phyloP scores from a whole-genome alignment of 2,797 vertebrate species.

The Scyliorhinus canicula region DNA sequence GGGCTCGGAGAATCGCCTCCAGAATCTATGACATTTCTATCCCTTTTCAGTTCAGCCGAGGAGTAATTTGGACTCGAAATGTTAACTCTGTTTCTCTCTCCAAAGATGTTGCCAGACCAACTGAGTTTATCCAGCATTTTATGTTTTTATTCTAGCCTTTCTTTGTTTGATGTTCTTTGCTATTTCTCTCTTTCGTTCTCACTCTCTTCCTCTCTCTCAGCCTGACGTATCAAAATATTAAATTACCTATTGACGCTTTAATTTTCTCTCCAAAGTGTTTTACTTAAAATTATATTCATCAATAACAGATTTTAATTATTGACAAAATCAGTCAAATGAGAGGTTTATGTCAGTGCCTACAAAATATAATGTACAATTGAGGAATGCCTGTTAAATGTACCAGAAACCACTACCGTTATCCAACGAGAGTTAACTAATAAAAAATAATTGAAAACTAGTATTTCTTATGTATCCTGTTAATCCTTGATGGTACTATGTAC shows the following conservation, averaged over 20 bases:
- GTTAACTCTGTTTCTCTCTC: too few relatives aligned
- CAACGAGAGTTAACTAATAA: background rate
- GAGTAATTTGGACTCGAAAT: too few relatives aligned
- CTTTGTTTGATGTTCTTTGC: too few relatives aligned
- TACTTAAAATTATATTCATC: background rate
- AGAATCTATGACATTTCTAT: too few relatives aligned
- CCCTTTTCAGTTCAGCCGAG: too few relatives aligned
- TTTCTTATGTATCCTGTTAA: background rate
- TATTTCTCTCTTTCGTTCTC: too few relatives aligned
- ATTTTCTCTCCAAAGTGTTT: background rate
- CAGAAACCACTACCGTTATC: background rate
- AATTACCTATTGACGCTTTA: background rate
- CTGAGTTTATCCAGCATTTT: too few relatives aligned
- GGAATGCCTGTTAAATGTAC: background rate
- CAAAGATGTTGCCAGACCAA: too few relatives aligned
- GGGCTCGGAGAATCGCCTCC: too few relatives aligned
- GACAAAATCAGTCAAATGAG: background rate
- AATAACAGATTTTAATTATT: background rate
- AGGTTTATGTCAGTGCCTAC: background rate
- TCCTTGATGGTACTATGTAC: background rate
- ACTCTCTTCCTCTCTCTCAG: background rate
- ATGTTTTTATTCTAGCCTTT: too few relatives aligned
- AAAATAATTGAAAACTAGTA: background rate
- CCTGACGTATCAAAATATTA: background rate
- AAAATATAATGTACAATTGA: background rate